A percentile compares a stretch with the other conserved stretches of the same genome.
Evolutionary conservation across 2,888 invertebrate genomes (phyloP).

Genomic region (Perizoma affinitatum): DNA sequence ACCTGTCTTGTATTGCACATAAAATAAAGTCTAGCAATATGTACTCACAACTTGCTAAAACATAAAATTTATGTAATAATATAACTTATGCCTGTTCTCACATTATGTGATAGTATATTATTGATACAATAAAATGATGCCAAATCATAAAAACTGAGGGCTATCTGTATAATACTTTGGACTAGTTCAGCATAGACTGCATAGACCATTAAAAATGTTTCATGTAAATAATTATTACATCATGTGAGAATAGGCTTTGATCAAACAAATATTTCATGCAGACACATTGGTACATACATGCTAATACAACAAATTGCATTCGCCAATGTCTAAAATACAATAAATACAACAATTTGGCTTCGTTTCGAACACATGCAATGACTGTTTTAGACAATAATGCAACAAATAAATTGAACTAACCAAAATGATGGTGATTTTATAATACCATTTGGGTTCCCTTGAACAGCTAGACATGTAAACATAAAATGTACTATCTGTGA

Average conservation of each 20-base stretch:
- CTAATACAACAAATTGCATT: slow-evolving; percentile 10
- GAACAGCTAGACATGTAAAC: slow-evolving; percentile 36
- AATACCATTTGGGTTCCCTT: slow-evolving; percentile 33
- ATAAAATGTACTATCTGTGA: slow-evolving; percentile 20
- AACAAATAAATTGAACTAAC: slow-evolving; percentile 28
- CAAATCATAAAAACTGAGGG: no score
- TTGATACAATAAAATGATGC: no score
- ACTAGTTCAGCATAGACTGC: no score
- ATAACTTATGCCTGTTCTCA: no score
- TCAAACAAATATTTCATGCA: not conserved
- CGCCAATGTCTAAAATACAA: slow-evolving; percentile 12
- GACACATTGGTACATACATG: slow-evolving; percentile 10
- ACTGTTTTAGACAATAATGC: slow-evolving; percentile 13
- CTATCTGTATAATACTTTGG: no score
- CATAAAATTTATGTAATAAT: no score
- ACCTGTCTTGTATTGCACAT: no score
- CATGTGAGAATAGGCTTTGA: slow-evolving; percentile 9
- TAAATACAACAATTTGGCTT: slow-evolving; percentile 7
- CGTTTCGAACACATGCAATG: slow-evolving; percentile 21
- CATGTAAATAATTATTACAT: no score
- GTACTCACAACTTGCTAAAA: no score
- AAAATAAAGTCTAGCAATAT: no score
- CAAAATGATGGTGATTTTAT: slow-evolving; percentile 24
- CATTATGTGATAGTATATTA: no score
- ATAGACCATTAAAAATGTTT: no score